Conservation (phyloP, 2,113 vertebrate genomes). For the Azemiops feae region DNA sequence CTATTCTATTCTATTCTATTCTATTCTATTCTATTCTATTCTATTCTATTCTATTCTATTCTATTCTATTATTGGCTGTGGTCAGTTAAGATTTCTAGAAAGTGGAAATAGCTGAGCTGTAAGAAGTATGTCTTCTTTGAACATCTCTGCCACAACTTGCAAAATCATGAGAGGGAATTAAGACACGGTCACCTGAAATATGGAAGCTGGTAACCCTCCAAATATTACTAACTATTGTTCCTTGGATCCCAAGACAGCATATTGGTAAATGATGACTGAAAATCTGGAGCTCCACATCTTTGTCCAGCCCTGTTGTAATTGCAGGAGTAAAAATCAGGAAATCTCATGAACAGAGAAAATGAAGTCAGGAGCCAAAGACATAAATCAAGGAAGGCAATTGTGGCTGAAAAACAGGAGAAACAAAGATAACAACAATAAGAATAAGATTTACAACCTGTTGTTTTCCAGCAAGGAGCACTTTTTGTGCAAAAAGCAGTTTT, state of each 20-base stretch:
- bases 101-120: neutral
- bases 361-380: neutral
- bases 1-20: too few species aligned
- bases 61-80: too few species aligned
- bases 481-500: neutral
- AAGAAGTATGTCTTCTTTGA: neutral
- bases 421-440: neutral
- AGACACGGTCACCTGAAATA: neutral
- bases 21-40: too few species aligned
- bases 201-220: neutral
- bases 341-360: neutral
- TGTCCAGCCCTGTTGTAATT: neutral
- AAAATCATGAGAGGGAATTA: neutral
- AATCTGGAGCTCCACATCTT: neutral
- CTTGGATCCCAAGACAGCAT: neutral
- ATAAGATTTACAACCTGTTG: neutral
- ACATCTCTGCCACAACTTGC: neutral
- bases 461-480: neutral
- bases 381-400: neutral
- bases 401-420: neutral
- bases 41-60: too few species aligned
- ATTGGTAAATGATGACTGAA: neutral
- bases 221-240: neutral
- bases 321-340: neutral
- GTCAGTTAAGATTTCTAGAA: neutral